Conservation (phyloP, 2,797 vertebrate species). For the Enteromius fasciolatus region DNA sequence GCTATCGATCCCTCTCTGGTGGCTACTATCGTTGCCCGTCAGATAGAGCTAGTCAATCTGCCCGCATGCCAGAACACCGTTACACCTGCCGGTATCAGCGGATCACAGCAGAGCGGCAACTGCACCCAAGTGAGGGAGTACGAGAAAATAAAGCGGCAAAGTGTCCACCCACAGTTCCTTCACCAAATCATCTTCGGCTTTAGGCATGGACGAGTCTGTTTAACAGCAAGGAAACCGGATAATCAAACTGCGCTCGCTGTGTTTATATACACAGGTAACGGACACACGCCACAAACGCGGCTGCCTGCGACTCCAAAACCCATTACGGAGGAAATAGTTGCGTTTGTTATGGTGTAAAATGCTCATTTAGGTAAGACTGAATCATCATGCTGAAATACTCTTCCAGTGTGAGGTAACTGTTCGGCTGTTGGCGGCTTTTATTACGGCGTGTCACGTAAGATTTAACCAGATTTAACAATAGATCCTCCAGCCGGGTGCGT, state of each 20-base stretch:
- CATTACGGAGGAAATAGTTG: slow-evolving; percentile 41
- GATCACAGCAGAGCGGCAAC: slow-evolving; percentile 23
- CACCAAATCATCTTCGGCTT: slow-evolving; percentile 7
- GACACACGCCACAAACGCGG: slow-evolving; percentile 5
- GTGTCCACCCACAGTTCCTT: slow-evolving; percentile 20
- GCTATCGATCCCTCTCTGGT: slow-evolving; percentile 11
- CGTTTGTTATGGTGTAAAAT: slow-evolving; percentile 25
- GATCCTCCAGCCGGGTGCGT: slow-evolving; percentile 29
- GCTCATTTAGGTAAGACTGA: slow-evolving; percentile 20
- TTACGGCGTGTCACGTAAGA: slow-evolving; percentile 21
- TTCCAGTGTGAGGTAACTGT: slow-evolving; percentile 22
- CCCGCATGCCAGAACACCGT: slow-evolving; percentile 37
- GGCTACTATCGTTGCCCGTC: background rate
- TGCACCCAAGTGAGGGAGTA: slow-evolving; percentile 37
- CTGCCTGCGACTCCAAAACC: slow-evolving; percentile 10
- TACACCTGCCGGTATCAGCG: slow-evolving; percentile 23
- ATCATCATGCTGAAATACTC: slow-evolving; percentile 20
- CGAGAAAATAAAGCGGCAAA: slow-evolving; percentile 17
- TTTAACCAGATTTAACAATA: slow-evolving; percentile 41
- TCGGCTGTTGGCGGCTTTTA: slow-evolving; percentile 18
- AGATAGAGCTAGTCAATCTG: slow-evolving; percentile 19
- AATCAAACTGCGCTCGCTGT: slow-evolving; percentile 26
- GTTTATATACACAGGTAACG: slow-evolving; percentile 40
- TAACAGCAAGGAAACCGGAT: slow-evolving; percentile 17
- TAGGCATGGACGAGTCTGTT: slow-evolving; percentile 34